Evolutionary conservation across 2,797 vertebrate genomes (phyloP), one percentile per base, ranked within the genome.

Genomic region (Sebastes diaconus): DNA sequence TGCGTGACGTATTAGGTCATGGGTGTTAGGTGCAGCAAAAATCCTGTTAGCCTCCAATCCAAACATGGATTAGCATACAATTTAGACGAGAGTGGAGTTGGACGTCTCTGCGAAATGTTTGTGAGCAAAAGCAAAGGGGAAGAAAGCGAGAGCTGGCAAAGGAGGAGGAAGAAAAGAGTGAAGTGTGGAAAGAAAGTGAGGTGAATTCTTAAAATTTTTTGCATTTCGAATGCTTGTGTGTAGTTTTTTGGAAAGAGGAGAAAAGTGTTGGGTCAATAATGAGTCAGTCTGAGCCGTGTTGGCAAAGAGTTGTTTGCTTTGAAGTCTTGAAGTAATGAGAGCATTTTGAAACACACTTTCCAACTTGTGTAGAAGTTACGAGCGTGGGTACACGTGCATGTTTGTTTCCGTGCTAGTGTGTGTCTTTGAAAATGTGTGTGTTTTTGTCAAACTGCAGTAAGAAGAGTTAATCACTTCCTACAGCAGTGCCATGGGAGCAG

Each of bases 11-110:
- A 89, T 90, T 87, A 87, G 87, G 87, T 87, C 89, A 92, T 75
- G 90, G 88, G 78, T 90, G 86, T 92, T 92, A 88, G 81, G 54
- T 87, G 83, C 85, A 84, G 84, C 75, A 75, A 80, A 89, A 91
- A 94, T 92, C 90, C 92, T 84, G 84, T 94, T 92, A 91, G 90
- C 80, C 72, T 90, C 85, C 94, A 91, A 84, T 91, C 90, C 90
- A 92, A 90, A 91, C 89, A 88, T 86, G 91, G 89, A 92, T 94
- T 93, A 93, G 86, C 87, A 92, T 88, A 86, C 50, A 84, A 79
- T 93, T 89, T 87, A 87, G 84, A 84, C 25, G 27, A 34, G 78
- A 87, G 76, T 71, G 73, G 69, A 92, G 75, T 55, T 29, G 24
- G 77, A 73, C 74, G 75, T 85, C 77, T 77, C 76, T 79, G 79